A percentile compares a stretch with the other conserved stretches of the same genome.
These are phyloP conservation scores for Pristionchus mayeri DNA, from an alignment of 2,888 invertebrate genomes.

Conservation along the genomic window DNA sequence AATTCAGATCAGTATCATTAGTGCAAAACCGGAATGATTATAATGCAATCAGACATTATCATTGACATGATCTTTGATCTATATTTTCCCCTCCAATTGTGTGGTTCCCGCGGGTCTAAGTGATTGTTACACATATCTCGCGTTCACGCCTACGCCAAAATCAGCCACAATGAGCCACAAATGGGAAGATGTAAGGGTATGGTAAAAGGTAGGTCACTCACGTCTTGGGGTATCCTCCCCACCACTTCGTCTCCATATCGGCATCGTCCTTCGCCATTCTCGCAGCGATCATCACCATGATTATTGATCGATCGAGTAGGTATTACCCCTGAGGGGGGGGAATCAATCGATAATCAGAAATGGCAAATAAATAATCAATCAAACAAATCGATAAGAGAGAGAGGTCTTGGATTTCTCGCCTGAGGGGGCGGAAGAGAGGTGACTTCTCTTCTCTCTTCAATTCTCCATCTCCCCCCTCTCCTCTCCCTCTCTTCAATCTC, in stretches of 20 bases:
- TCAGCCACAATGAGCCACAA: background rate
- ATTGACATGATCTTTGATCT: background rate
- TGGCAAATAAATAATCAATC: background rate
- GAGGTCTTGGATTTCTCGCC: background rate
- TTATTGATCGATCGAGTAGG: background rate
- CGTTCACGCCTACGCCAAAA: slow-evolving; percentile 15
- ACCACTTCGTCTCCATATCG: slow-evolving; percentile 73
- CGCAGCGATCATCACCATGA: slow-evolving; percentile 24
- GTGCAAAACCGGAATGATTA: background rate
- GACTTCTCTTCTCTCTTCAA: slow-evolving; percentile 25
- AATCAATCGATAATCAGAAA: background rate
- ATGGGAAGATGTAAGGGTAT: background rate
- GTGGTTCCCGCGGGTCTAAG: background rate
- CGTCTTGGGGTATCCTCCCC: slow-evolving; percentile 68
- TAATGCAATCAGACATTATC: slow-evolving; percentile 49
- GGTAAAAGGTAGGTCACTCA: slow-evolving; percentile 49
- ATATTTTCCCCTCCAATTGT: background rate
- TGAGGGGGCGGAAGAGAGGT: slow-evolving; percentile 36
- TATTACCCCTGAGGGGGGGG: slow-evolving; percentile 2
- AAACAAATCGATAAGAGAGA: slow-evolving; percentile 18
- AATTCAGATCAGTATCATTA: background rate
- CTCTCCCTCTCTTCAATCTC: slow-evolving; percentile 39
- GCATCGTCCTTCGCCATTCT: slow-evolving; percentile 66
- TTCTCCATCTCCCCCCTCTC: background rate
- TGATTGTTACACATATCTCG: slow-evolving; percentile 39